A percentile compares a stretch with the other conserved stretches of the same genome.
Conservation (phyloP, 2,888 invertebrate genomes). For the Cistogaster globosa region DNA sequence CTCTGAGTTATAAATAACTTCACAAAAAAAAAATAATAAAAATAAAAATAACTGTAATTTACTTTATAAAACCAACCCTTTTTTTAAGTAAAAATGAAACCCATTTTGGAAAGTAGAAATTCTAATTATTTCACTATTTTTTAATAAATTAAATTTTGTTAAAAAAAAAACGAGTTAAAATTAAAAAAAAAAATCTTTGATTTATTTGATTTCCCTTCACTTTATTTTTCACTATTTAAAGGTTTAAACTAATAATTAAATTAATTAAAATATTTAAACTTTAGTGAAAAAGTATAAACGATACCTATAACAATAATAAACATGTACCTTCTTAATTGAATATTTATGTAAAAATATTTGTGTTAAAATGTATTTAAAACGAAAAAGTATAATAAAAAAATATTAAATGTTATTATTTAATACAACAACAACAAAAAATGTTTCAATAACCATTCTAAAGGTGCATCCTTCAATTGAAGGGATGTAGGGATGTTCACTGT, state of each 20-base stretch:
- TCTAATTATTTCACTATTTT: no score
- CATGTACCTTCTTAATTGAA: constrained; percentile 46
- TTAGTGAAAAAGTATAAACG: constrained; percentile 9
- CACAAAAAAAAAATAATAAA: no score
- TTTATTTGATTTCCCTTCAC: neutral
- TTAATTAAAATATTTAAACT: constrained; percentile 38
- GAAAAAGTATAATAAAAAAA: constrained; percentile 17
- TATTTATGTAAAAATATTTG: constrained; percentile 27
- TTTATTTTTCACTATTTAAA: constrained; percentile 37
- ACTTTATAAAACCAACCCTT: no score
- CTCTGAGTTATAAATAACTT: no score
- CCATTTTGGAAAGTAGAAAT: no score
- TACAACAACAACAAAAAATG: neutral
- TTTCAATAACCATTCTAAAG: neutral
- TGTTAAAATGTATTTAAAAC: constrained; percentile 45
- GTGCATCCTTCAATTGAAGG: neutral
- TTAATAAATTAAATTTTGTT: no score
- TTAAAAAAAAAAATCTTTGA: no score
- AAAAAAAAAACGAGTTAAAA: no score
- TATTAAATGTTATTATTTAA: constrained; percentile 44
- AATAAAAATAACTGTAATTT: no score
- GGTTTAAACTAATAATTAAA: constrained; percentile 13
- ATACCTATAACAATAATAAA: constrained; percentile 9
- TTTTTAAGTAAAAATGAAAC: no score
- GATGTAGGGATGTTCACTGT: neutral